Evolutionary conservation across 2,797 vertebrate genomes (phyloP).

Genomic region (Dendrocincla tyrannina): DNA sequence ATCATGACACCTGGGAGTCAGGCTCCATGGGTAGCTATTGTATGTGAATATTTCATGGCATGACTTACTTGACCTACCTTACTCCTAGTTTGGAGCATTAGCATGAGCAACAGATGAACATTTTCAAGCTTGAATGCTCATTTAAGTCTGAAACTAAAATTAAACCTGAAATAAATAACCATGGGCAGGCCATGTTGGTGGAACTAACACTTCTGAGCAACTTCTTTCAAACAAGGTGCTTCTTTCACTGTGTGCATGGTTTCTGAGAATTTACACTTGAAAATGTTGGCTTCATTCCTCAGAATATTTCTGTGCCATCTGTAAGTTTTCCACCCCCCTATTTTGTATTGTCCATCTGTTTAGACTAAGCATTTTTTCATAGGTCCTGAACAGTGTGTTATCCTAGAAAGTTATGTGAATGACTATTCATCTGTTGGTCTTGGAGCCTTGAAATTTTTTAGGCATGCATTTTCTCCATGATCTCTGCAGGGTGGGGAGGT

Average conservation of each 20-base stretch:
- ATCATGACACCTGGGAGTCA: background rate
- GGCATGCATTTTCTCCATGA: background rate
- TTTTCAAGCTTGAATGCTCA: conserved; percentile 21
- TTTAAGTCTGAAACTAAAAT: background rate
- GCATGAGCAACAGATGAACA: background rate
- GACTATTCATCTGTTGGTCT: background rate
- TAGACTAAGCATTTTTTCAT: background rate
- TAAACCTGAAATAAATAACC: background rate
- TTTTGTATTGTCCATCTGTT: background rate
- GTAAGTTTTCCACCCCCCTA: background rate
- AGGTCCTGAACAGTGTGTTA: background rate
- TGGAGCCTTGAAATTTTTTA: background rate
- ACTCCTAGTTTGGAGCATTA: background rate
- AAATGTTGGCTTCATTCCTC: background rate
- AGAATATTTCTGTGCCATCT: conserved; percentile 1
- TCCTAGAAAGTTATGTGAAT: background rate
- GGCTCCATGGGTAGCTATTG: background rate
- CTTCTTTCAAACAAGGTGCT: background rate
- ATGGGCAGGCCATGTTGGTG: background rate
- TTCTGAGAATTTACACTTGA: background rate
- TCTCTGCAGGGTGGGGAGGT: background rate
- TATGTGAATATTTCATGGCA: background rate
- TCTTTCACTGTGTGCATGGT: background rate
- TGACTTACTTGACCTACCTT: background rate
- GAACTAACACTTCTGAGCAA: background rate